These are phyloP conservation scores for Hozukius guyotensis DNA, from an alignment of 2,797 vertebrate genomes.

Conservation along the genomic window DNA sequence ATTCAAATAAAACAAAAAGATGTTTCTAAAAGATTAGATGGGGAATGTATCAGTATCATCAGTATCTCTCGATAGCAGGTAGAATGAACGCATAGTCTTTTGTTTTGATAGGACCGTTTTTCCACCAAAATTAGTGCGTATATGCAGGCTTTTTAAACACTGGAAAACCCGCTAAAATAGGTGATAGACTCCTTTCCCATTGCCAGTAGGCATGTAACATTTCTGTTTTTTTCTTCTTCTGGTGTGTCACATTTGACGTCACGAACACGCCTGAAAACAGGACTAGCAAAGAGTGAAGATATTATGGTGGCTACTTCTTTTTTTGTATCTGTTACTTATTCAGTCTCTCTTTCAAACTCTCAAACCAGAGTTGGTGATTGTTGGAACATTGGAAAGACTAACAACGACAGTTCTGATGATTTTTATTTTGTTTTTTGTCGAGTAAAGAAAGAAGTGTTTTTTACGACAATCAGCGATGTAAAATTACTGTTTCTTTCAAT, in stretches of 20 bases:
- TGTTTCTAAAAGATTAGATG: not conserved
- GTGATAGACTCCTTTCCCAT: too few relatives aligned
- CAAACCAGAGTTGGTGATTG: not conserved
- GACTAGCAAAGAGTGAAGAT: too few relatives aligned
- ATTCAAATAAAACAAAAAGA: not conserved
- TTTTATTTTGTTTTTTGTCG: not conserved
- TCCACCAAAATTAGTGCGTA: too few relatives aligned
- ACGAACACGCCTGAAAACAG: too few relatives aligned
- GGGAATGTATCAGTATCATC: not conserved
- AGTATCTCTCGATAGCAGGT: not conserved
- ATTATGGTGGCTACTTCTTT: too few relatives aligned
- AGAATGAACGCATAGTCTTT: not conserved
- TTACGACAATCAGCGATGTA: rapidly evolving
- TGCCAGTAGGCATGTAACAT: too few relatives aligned
- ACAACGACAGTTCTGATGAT: not conserved
- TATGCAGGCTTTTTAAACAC: too few relatives aligned
- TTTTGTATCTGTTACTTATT: too few relatives aligned
- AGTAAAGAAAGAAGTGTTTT: not conserved
- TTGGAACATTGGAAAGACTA: not conserved
- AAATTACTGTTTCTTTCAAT: not conserved
- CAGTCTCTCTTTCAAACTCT: not conserved
- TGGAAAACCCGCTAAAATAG: too few relatives aligned
- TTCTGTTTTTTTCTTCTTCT: too few relatives aligned
- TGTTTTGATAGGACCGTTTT: too few relatives aligned
- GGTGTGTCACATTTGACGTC: too few relatives aligned